Percentiles rank a stretch among this genome's conserved stretches.
Conservation (phyloP, 2,888 invertebrate species). For the Drosophila neotestacea region DNA sequence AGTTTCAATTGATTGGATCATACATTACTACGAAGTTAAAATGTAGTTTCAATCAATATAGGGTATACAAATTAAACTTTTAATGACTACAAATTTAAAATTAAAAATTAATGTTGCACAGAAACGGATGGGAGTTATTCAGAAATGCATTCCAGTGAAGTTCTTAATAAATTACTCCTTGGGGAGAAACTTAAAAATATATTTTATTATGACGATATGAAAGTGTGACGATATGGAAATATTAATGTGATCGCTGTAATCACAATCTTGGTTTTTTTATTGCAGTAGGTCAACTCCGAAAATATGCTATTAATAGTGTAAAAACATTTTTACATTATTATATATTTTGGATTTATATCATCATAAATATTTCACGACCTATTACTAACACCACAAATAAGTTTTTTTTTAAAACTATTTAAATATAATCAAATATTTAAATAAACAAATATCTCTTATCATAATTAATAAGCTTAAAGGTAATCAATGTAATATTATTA, state of each 20-base stretch:
- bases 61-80: neutral
- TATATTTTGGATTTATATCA: too few relatives aligned
- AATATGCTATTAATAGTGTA: too few relatives aligned
- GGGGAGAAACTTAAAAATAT: neutral
- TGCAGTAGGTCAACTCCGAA: too few relatives aligned
- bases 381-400: slow-evolving; percentile 89
- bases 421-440: slow-evolving; percentile 88
- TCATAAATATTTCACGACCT: slow-evolving; percentile 86
- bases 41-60: too few relatives aligned
- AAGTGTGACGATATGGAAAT: neutral
- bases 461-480: slow-evolving; percentile 88
- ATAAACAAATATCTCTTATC: slow-evolving; percentile 86
- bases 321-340: too few relatives aligned
- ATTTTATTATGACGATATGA: neutral
- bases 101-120: neutral
- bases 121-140: neutral
- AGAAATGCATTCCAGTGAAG: neutral
- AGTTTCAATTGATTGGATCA: too few relatives aligned
- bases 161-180: neutral
- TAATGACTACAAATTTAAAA: neutral
- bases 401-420: slow-evolving; percentile 90
- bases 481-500: slow-evolving; percentile 88
- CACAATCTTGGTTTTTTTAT: too few relatives aligned
- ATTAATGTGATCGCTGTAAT: neutral
- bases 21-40: too few relatives aligned